Evolutionary conservation across 2,888 invertebrate species (phyloP).

Genomic region (Seira musarum): DNA sequence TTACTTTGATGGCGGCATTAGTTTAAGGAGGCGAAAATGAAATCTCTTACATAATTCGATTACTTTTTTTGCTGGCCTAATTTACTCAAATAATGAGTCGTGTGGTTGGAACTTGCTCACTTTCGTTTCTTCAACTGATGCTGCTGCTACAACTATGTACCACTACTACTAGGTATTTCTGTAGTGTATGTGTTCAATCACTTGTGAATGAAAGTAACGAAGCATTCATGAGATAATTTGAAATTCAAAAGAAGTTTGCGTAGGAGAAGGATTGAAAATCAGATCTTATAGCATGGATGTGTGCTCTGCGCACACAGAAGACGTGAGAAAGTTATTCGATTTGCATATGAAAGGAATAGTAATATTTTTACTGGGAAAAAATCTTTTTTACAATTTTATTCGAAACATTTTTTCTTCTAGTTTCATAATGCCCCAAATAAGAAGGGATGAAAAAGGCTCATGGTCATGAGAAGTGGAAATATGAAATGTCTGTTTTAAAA

Average conservation of each 20-base stretch:
- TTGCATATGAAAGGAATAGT: conserved; percentile 3
- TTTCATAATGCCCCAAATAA: too few species aligned
- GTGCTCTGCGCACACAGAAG: background rate
- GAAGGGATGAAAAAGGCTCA: too few species aligned
- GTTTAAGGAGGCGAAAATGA: conserved; percentile 8
- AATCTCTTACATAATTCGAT: conserved; percentile 13
- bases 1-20: background rate
- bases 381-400: too few species aligned
- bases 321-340: background rate
- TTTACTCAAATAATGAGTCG: conserved; percentile 1
- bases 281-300: background rate
- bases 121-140: too few species aligned
- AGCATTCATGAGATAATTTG: conserved; percentile 10
- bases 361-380: too few species aligned
- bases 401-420: too few species aligned
- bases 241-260: conserved; percentile 6
- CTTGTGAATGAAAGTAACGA: conserved; percentile 7
- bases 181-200: background rate
- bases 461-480: background rate
- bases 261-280: background rate
- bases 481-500: conserved; percentile 1
- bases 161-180: too few species aligned
- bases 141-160: too few species aligned
- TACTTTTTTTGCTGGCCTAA: conserved; percentile 4
- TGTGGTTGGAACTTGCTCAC: background rate